Base-by-base conservation (phyloP, 2,888 invertebrate species). In the Mesoligia furuncula region DNA sequence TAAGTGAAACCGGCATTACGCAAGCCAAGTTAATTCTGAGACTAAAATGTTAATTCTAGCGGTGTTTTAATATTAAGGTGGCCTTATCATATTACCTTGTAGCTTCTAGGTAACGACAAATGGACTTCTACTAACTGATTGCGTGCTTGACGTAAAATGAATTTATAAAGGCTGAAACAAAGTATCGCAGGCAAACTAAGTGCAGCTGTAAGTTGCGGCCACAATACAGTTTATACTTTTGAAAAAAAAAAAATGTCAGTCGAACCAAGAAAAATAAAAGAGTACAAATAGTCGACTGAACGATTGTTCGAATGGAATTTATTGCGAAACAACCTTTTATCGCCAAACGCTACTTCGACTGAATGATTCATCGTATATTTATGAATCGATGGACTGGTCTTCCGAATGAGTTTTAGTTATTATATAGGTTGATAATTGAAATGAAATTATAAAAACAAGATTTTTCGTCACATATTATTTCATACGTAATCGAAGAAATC, bases 41-140 rank as follows among this genome's bases (percentile, higher is more conserved):
- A 31, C 13, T 13, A 59, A 75, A 67, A 48, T 48, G 73, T 78
- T 78, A 70, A 66, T 69, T 54, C 45, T 45, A 24, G 42, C 45
- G 67, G 24, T 67, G 51, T 77, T 68, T 71, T 80, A 69, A 62
- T 64, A 71, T 80, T 48, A 72, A 65, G 48, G 54, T 54, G 81
- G 45, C 17, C 61, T 65, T 66, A 39, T 82, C 36, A 45, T 31
- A n/a, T n/a, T 82, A 31, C 66, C 65, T 59, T 74, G 31, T 8
- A 66, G 51, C 24, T 79, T 42, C 82, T 36, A 24, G 9, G 75
- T 61, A 79, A 36, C 42, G 5, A 51, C 59, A 75, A 75, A 79
- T 75, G 9, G 75, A 75, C 11, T 75, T 79, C 75, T 59, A 24
- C 1, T 81, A 82, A 82, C 48, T 66, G 75, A 36, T 75, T 61